Evolutionary conservation across 2,888 invertebrate species (phyloP).

Genomic region (Thecophora atra): DNA sequence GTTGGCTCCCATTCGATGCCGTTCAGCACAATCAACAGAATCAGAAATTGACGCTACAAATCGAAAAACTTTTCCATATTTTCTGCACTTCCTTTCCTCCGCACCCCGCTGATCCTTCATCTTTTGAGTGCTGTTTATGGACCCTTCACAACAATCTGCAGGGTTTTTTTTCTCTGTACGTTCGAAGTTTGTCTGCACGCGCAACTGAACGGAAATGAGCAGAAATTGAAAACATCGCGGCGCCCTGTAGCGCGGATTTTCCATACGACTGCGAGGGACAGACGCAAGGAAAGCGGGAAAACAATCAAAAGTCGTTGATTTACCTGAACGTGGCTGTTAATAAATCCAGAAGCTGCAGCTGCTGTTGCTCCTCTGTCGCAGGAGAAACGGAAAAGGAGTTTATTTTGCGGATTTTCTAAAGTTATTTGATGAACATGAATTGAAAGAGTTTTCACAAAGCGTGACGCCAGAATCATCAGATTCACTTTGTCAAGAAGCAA

Average conservation of each 20-base stretch:
- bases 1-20: conserved; percentile 19
- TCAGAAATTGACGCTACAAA: conserved; percentile 34
- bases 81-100: background rate
- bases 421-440: background rate
- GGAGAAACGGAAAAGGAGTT: background rate
- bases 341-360: conserved; percentile 10
- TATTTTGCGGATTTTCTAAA: background rate
- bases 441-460: too few species aligned
- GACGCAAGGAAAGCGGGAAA: background rate
- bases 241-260: conserved; percentile 19
- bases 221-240: conserved; percentile 29
- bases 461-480: too few species aligned
- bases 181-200: background rate
- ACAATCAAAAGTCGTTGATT: conserved; percentile 20
- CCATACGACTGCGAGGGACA: background rate
- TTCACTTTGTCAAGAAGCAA: too few species aligned
- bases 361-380: background rate
- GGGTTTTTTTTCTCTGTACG: background rate
- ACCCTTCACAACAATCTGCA: background rate
- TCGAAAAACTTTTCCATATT: conserved; percentile 37
- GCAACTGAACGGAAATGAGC: conserved; percentile 24
- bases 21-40: conserved; percentile 32
- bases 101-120: background rate
- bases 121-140: background rate
- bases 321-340: background rate